phyloP scores from a whole-genome alignment of 2,888 invertebrate species.

The Ophion costatus region DNA sequence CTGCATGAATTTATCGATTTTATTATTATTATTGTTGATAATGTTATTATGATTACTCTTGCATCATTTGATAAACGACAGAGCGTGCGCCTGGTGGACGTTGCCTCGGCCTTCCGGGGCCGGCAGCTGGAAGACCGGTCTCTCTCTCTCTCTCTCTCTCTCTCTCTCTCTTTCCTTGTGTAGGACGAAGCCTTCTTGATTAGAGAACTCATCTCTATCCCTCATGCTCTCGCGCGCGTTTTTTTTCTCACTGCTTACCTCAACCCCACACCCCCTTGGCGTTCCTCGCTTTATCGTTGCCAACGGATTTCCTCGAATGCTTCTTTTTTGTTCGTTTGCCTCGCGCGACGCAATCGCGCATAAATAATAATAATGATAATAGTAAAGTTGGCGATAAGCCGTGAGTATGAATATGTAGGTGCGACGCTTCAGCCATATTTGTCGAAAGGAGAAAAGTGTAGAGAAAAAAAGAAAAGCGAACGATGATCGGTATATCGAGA shows the following conservation, averaged over 20 bases:
- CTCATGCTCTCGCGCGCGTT: constrained; percentile 11
- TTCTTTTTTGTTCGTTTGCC: not conserved
- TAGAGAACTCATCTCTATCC: constrained; percentile 46
- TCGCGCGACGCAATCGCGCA: too few species aligned
- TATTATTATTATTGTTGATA: constrained; percentile 11
- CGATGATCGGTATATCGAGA: constrained; percentile 50
- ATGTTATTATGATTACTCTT: constrained; percentile 24
- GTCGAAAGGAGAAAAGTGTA: not conserved
- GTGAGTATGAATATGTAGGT: too few species aligned
- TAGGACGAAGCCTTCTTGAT: constrained; percentile 45
- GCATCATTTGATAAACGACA: constrained; percentile 59
- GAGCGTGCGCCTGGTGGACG: constrained; percentile 3
- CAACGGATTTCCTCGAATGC: constrained; percentile 28
- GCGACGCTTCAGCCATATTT: not conserved
- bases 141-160: not conserved
- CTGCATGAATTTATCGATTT: constrained; percentile 42
- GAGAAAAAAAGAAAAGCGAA: constrained; percentile 4
- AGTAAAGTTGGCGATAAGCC: too few species aligned
- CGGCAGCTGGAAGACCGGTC: constrained; percentile 62
- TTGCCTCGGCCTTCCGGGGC: constrained; percentile 50
- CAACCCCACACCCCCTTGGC: not conserved
- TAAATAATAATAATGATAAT: too few species aligned
- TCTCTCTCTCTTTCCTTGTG: not conserved
- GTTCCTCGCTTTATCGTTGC: constrained; percentile 19
- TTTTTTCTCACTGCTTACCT: constrained; percentile 6